Conservation (phyloP, 2,113 vertebrate genomes). For the Puntigrus tetrazona region DNA sequence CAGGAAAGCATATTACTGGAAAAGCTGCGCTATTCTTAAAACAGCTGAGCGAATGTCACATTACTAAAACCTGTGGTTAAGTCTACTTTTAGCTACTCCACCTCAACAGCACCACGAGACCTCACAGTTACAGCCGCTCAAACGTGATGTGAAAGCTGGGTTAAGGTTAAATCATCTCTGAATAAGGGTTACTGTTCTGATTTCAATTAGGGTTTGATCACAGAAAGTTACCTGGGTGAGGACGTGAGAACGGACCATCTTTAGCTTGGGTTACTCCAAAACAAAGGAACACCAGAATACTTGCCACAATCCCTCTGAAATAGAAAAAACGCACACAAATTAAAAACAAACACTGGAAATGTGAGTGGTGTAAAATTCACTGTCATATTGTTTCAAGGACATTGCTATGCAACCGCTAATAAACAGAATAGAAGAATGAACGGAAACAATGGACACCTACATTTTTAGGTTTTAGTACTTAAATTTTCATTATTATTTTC, state of each 20-base stretch:
- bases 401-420: neutral
- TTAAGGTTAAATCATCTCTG: neutral
- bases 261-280: conserved; percentile 99
- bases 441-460: neutral
- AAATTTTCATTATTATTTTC: too few relatives aligned
- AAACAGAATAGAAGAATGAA: neutral
- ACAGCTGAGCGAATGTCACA: neutral
- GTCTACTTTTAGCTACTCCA: neutral
- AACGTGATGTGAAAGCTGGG: neutral
- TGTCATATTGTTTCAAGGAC: neutral
- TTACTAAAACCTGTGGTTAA: neutral
- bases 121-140: neutral
- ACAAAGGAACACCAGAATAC: conserved; percentile 96
- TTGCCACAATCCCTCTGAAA: conserved; percentile 93
- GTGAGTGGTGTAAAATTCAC: neutral
- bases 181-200: neutral
- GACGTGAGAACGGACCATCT: conserved; percentile 96
- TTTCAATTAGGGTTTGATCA: neutral
- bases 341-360: neutral
- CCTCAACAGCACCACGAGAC: neutral
- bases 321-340: neutral
- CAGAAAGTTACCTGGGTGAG: conserved; percentile 86
- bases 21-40: neutral
- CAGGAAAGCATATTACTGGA: neutral
- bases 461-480: too few relatives aligned